Base-by-base conservation (phyloP, 2,888 invertebrate genomes). In the Lochmaea crataegi region DNA sequence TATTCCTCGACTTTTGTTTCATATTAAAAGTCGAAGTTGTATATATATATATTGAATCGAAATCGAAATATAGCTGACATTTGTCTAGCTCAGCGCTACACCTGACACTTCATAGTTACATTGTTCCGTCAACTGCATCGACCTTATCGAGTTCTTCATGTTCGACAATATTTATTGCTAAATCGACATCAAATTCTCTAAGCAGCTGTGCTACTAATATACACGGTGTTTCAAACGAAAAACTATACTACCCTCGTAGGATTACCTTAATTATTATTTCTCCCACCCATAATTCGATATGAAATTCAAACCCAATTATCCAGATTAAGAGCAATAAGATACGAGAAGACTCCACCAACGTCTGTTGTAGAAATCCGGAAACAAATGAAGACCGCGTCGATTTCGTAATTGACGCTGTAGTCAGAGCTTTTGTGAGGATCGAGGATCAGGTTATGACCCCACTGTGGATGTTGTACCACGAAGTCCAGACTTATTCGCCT, bases 391-490 rank as follows among this genome's bases (percentile, higher is more conserved):
- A 73, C 61, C 68, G 61, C 65, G 51, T 66, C 65, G 73, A 71
- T 69, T 71, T 69, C 42, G 71, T 76, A 76, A 75, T 76, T 73
- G 75, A 75, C 73, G 73, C 73, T 68, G 75, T 73, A 75, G 66
- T 75, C 67, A 51, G 57, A 57, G 73, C 73, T 73, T 68, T 71
- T 74, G 66, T 68, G 53, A 61, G 74, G 71, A 57, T 75, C 76
- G 83, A 80, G 84, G 85, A 84, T 84, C 85, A 85, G 84, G 85
- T 85, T 85, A 84, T 85, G 85, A 85, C 85, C 86, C 84, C 78
- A 83, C 72, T 63, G 65, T 63, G 61, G 61, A 63, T 63, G 65
- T 68, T 65, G 68, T 63, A 53, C 64, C 72, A 65, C 68, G 68
- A 58, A 56, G 68, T 71, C 71, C 65, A 68, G n/a, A 71, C 60